A percentile compares a stretch with the other conserved stretches of the same genome.
Conservation (phyloP, 2,888 invertebrate genomes). For the Heliconius cydno region DNA sequence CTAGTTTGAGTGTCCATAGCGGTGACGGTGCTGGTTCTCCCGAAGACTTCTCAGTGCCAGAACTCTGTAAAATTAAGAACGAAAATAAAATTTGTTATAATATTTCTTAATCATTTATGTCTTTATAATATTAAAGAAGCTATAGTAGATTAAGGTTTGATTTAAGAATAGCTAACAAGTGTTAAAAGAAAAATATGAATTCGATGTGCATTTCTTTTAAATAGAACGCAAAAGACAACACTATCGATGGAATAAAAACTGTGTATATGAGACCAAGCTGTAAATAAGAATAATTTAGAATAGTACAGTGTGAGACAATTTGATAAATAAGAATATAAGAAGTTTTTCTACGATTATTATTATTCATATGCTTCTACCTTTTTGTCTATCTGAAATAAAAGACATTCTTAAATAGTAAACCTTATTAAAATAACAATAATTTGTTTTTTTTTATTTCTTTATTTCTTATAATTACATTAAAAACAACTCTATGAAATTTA, state of each 20-base stretch:
- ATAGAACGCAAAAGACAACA: background rate
- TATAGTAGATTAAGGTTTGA: background rate
- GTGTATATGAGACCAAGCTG: background rate
- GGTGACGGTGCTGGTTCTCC: constrained; percentile 53
- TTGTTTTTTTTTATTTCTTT: background rate
- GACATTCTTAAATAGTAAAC: background rate
- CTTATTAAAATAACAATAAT: background rate
- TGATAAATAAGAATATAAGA: background rate
- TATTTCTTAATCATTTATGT: background rate
- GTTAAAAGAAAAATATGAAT: too few species aligned
- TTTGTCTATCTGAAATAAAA: background rate
- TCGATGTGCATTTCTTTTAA: background rate
- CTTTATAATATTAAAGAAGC: background rate
- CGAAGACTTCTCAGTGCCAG: background rate
- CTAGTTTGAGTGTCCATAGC: constrained; percentile 68
- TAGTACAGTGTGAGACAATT: background rate
- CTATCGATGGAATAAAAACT: background rate
- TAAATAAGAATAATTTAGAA: background rate
- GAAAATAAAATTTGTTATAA: background rate
- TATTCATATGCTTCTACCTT: background rate
- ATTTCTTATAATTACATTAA: background rate
- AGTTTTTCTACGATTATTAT: background rate
- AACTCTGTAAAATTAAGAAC: background rate
- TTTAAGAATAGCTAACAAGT: background rate
- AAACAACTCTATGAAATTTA: background rate